Base-by-base conservation (phyloP, 1,140 invertebrate species). In the Danaus plexippus region DNA sequence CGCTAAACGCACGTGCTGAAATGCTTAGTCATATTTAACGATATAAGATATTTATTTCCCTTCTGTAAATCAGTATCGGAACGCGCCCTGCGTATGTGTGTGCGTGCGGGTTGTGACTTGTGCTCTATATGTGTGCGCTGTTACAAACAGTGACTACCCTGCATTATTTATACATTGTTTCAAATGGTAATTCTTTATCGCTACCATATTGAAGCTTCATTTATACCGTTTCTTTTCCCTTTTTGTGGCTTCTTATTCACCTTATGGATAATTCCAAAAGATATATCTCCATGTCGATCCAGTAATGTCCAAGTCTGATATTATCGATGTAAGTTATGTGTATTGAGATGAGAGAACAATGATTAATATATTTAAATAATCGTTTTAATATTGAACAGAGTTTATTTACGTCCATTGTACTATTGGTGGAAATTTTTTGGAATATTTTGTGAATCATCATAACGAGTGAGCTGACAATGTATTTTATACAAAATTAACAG, bases 301-400 rank as follows among this genome's bases (percentile, higher is more conserved):
- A 52, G 50, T 52, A 15, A 52, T 43, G 11, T 50, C 9, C 32
- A 11, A 52, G 50, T 52, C 48, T 50, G 32, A 52, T 52, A 51
- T 51, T 11, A 12, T 42, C 11, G 40, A 9, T 7, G 15, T 18
- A 43, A 43, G 41, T 43, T 51, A 40, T 51, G 18, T 43, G 15
- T 40, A 52, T n/a, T 43, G 40, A 40, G 9, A 18, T 45, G 52
- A 45, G 22, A 49, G 1, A 40, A 9, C 18, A 50, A 32, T 56
- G 49, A 43, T 50, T 56, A 56, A 49, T 32, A 32, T 50, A 57
- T 57, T 57, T 52, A 13, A 22, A 44, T 57, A 54, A 50, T 54
- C 61, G 54, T 61, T 64, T 55, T 61, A 52, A 53, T 62, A 59
- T 49, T 53, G 53, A 52, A 57, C 47, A 63, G 64, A 66, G 64